Base-by-base conservation (phyloP, 2,888 invertebrate genomes). In the Epiblema foenella region DNA sequence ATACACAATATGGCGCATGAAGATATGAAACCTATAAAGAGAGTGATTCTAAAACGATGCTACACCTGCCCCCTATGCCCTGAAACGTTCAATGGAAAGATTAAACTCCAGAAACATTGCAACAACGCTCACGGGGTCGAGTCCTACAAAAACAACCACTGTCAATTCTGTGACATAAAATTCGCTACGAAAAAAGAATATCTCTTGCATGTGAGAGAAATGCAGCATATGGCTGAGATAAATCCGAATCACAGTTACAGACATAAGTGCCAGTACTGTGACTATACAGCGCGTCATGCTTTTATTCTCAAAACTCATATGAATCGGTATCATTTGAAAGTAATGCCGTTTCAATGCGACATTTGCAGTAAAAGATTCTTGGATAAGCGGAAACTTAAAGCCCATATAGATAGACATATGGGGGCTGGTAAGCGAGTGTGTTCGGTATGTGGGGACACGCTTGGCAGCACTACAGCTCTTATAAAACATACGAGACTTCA, bases 261-360 rank as follows among this genome's bases (percentile, higher is more conserved):
- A 20, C 56, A 67, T 17, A 71, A 71, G 42, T 75, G 75, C 17
- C 54, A 73, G n/a, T 69, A 74, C 18, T 75, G 75, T n/a, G 74
- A 74, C 65, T 75, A 75, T 15, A 67, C 68, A 2, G 74, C 72
- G 17, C 66, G 72, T 24, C 69, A 72, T 17, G 46, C 62, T 57
- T 73, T 73, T 46, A 71, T 74, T 33, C 68, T 75, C 1, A 72
- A 70, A 11, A 75, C 73, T 1, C 75, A 75, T 37, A 70, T 71
- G 67, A 71, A 76, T 58, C 66, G 75, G 1, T 73, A 74, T 20
- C 75, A 75, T 54, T 62, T 74, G 10, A 68, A 70, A 62, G 58
- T 70, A 8, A 68, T 71, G 63, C 74, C 74, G 5, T 75, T 58
- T 20, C 65, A 68, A 42, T 75, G 75, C 68, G 73, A 64, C n/a